Evolutionary conservation across 2,113 vertebrate species (phyloP).

Genomic region (Peromyscus californicus): DNA sequence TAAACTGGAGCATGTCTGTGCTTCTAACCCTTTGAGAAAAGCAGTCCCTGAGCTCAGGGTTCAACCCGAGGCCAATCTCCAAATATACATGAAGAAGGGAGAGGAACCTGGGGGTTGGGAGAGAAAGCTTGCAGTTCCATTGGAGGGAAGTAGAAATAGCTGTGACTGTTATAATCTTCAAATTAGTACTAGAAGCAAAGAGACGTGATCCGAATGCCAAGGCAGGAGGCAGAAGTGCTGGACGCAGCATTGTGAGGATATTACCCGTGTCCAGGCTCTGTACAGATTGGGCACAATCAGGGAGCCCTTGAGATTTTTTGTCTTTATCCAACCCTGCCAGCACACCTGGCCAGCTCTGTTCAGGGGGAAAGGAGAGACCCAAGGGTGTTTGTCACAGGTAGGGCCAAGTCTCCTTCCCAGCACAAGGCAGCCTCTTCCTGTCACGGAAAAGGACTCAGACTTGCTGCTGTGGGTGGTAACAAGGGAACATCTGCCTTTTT

Average conservation of each 20-base stretch:
- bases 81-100: constrained; percentile 69
- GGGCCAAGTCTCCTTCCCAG: not conserved
- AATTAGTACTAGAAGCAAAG: constrained; percentile 75
- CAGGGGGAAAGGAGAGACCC: constrained; percentile 54
- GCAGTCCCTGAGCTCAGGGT: constrained; percentile 73
- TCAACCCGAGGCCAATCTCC: constrained; percentile 85
- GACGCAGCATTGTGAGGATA: constrained; percentile 68
- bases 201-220: constrained; percentile 84
- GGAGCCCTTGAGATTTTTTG: constrained; percentile 50
- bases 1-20: constrained; percentile 65
- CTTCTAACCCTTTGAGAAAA: constrained; percentile 63
- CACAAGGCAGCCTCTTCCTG: not conserved
- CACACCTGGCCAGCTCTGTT: constrained; percentile 33
- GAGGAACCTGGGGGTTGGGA: not conserved
- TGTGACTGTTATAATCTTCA: constrained; percentile 83
- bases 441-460: constrained; percentile 10
- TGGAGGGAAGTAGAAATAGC: constrained; percentile 86
- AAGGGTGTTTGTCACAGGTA: not conserved
- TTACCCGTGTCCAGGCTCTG: constrained; percentile 68
- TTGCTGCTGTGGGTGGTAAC: constrained; percentile 31
- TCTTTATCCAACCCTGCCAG: constrained; percentile 58
- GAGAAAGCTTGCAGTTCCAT: constrained; percentile 69
- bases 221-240: not conserved
- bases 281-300: constrained; percentile 59
- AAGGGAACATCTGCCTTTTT: constrained; percentile 63